Conservation (phyloP, 2,113 vertebrate genomes). For the Physeter macrocephalus region DNA sequence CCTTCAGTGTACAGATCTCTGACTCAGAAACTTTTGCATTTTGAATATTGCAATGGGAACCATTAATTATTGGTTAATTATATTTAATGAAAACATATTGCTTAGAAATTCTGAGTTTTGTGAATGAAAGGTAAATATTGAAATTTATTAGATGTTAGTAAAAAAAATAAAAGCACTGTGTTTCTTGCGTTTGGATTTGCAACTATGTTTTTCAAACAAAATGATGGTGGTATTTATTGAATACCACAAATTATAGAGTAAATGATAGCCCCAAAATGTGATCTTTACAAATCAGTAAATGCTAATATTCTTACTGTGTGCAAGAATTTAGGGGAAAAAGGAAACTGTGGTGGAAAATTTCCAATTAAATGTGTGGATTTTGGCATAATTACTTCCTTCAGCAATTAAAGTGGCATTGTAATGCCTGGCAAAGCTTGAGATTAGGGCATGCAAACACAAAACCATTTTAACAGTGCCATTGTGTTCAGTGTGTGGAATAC, state of each 20-base stretch:
- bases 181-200: neutral
- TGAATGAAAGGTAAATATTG: neutral
- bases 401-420: constrained; percentile 37
- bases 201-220: neutral
- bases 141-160: neutral
- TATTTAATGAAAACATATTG: neutral
- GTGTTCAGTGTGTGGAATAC: neutral
- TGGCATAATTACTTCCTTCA: constrained; percentile 61
- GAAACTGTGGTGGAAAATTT: constrained; percentile 57
- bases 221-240: neutral
- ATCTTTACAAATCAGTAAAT: neutral
- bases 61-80: neutral
- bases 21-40: constrained; percentile 13
- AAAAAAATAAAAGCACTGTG: neutral
- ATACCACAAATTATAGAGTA: neutral
- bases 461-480: neutral
- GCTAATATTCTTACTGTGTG: neutral
- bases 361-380: constrained; percentile 69
- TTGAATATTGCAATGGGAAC: neutral
- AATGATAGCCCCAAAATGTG: neutral
- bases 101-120: constrained; percentile 17
- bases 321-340: constrained; percentile 14
- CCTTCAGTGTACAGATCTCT: neutral
- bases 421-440: constrained; percentile 21
- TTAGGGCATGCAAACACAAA: neutral